A percentile compares a stretch with the other conserved stretches of the same genome.
These are phyloP conservation scores for Scortum barcoo DNA, from an alignment of 2,113 vertebrate genomes.

Conservation along the genomic window DNA sequence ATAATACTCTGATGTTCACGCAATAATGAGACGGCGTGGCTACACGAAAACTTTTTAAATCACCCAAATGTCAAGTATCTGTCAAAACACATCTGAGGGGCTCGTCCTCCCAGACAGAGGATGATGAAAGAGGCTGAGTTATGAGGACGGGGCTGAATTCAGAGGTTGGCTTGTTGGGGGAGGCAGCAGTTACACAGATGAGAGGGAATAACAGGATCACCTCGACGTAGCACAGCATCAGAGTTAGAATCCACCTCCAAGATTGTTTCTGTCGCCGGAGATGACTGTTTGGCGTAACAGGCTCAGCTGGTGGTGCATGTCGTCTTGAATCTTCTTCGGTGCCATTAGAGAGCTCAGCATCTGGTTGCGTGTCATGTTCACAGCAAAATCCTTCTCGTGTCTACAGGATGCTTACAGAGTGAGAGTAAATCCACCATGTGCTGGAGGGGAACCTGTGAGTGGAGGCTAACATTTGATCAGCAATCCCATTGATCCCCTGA, in stretches of 20 bases:
- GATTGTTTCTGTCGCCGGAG: neutral
- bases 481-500: neutral
- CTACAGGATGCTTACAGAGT: neutral
- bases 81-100: constrained; percentile 21
- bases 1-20: neutral
- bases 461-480: neutral
- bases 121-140: constrained; percentile 23
- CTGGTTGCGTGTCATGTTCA: neutral
- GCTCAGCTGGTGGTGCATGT: neutral
- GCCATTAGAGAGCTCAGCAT: neutral
- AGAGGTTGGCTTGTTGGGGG: neutral
- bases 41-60: constrained; percentile 29
- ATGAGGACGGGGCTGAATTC: constrained; percentile 7
- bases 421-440: neutral
- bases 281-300: neutral
- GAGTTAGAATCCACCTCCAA: neutral
- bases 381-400: neutral
- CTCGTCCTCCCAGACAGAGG: constrained; percentile 8
- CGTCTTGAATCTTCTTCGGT: neutral
- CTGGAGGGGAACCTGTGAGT: neutral
- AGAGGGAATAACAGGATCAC: neutral
- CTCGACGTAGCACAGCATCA: neutral
- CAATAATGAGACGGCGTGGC: constrained; percentile 6
- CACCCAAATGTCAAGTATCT: constrained; percentile 39
- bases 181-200: constrained; percentile 5